These are phyloP conservation scores for Trematocara nigrifrons DNA, from an alignment of 2,113 vertebrate genomes.

Conservation along the genomic window DNA sequence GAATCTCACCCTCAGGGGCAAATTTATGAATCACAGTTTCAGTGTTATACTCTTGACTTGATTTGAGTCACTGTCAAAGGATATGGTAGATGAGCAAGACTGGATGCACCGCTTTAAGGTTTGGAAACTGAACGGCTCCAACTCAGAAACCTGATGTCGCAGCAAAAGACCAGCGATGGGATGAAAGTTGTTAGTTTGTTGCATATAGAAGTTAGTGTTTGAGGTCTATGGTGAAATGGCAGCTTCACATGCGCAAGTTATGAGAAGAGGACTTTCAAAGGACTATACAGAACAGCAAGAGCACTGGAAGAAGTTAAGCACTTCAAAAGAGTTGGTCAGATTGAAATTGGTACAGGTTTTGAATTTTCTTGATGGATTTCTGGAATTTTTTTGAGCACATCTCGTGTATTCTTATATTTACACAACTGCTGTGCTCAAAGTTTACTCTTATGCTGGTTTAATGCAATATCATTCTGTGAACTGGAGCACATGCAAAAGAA, in stretches of 20 bases:
- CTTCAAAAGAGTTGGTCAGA: neutral
- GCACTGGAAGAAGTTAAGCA: neutral
- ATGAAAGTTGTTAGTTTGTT: neutral
- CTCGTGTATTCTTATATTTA: neutral
- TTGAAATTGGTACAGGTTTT: neutral
- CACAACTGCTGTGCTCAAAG: neutral
- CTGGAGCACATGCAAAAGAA: neutral
- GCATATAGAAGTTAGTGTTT: neutral
- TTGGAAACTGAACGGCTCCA: neutral
- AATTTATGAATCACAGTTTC: neutral
- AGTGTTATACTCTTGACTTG: neutral
- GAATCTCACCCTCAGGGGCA: neutral
- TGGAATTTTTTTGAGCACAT: neutral
- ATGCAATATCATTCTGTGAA: neutral
- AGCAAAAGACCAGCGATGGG: neutral
- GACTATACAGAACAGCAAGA: neutral
- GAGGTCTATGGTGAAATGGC: neutral
- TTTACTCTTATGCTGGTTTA: neutral
- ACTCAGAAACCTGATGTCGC: neutral
- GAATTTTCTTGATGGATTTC: neutral
- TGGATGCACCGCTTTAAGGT: neutral
- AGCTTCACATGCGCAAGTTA: neutral
- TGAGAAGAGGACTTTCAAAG: neutral
- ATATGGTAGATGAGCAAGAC: neutral
- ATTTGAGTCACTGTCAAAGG: conserved; percentile 27